Conservation (phyloP, 2,888 invertebrate species). For the Griposia aprilina region DNA sequence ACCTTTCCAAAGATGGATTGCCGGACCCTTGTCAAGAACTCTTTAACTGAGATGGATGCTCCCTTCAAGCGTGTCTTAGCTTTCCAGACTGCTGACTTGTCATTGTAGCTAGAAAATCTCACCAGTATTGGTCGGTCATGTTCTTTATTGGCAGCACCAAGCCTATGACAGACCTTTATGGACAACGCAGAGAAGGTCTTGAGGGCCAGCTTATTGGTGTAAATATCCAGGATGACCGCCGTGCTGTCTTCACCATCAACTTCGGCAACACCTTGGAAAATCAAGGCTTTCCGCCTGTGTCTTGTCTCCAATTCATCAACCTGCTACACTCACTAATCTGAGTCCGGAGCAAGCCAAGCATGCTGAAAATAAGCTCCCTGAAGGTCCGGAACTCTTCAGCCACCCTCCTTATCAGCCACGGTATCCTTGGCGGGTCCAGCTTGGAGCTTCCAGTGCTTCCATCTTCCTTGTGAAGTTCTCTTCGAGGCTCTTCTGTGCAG, state of each 20-base stretch:
- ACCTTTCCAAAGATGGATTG: neutral
- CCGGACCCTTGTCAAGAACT: neutral
- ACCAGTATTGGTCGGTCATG: too few relatives aligned
- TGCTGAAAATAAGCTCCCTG: neutral
- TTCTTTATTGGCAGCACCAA: too few relatives aligned
- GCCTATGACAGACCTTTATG: too few relatives aligned
- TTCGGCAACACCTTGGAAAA: neutral
- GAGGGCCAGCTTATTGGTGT: neutral
- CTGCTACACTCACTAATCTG: neutral
- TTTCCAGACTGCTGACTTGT: too few relatives aligned
- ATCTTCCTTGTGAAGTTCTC: too few relatives aligned
- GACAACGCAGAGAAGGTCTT: neutral
- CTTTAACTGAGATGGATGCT: neutral
- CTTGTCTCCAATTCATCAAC: neutral
- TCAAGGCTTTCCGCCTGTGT: neutral
- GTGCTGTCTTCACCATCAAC: neutral
- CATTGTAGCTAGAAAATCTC: too few relatives aligned
- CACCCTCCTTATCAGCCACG: neutral
- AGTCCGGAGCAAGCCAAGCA: neutral
- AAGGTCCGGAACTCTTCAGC: neutral
- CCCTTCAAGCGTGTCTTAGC: neutral
- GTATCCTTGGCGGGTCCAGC: neutral
- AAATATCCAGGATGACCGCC: neutral
- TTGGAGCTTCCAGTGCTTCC: too few relatives aligned
- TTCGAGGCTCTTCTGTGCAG: too few relatives aligned